phyloP scores from a whole-genome alignment of 2,113 vertebrate species.

The Stictonetta naevosa region DNA sequence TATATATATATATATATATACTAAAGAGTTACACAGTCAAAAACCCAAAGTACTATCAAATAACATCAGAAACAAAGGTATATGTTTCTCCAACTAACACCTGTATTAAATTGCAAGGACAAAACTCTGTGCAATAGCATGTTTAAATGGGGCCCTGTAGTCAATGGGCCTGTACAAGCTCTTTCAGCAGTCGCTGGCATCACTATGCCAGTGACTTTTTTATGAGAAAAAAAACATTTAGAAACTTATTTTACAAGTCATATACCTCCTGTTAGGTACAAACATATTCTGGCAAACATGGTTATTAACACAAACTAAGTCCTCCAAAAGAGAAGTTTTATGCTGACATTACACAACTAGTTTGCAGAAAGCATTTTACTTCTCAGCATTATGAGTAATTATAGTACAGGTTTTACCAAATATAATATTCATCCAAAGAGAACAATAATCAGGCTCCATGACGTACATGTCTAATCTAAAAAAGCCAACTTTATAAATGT shows the following conservation, averaged over 20 bases:
- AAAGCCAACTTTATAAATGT: neutral
- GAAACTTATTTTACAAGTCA: neutral
- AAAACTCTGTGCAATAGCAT: neutral
- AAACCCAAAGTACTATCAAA: neutral
- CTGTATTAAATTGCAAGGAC: neutral
- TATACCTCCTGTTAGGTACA: neutral
- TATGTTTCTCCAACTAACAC: neutral
- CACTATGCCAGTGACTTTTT: neutral
- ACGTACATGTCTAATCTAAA: neutral
- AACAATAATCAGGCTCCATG: rapidly evolving
- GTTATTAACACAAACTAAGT: neutral
- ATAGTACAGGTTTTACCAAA: neutral
- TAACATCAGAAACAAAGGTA: neutral
- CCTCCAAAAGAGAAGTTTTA: neutral
- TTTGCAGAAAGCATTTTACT: neutral
- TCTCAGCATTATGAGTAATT: neutral
- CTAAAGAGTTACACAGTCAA: neutral
- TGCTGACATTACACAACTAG: neutral
- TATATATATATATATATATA: too few species aligned
- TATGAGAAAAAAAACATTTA: neutral
- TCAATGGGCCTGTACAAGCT: neutral
- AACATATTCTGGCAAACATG: neutral
- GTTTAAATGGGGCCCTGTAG: neutral
- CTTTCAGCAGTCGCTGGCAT: neutral
- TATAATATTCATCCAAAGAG: neutral